Percentiles rank a stretch among this genome's conserved stretches.
Conservation (phyloP, 2,113 vertebrate species). For the Fulica atra region DNA sequence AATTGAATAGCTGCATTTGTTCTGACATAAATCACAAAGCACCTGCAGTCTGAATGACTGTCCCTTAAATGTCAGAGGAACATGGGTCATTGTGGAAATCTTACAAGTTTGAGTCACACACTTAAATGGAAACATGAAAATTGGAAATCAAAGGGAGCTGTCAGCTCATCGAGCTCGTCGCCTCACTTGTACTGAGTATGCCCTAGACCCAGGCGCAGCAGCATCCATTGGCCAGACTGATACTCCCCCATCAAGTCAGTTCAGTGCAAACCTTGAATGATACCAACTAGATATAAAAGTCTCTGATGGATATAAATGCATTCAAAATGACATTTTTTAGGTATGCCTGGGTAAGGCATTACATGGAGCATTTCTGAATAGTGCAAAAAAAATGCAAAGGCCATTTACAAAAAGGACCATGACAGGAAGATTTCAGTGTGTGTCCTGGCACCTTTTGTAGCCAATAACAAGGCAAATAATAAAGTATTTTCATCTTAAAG, state of each 20-base stretch:
- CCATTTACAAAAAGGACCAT: not conserved
- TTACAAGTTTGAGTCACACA: slow-evolving; percentile 1
- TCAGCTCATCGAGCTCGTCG: not conserved
- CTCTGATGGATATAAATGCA: not conserved
- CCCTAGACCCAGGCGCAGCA: not conserved
- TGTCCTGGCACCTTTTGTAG: not conserved
- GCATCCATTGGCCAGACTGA: not conserved
- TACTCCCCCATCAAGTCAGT: not conserved
- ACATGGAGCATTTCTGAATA: not conserved
- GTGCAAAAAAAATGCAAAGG: not conserved
- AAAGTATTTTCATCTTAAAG: not conserved
- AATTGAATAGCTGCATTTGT: slow-evolving; percentile 42
- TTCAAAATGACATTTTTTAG: not conserved
- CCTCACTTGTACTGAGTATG: not conserved
- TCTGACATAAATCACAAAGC: slow-evolving; percentile 33
- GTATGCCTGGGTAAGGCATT: not conserved
- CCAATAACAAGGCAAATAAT: not conserved
- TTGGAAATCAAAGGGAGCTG: not conserved
- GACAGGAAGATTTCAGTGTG: not conserved
- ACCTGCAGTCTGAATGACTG: slow-evolving; percentile 36
- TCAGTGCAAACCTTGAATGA: not conserved
- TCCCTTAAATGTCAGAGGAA: slow-evolving; percentile 36
- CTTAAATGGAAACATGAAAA: not conserved
- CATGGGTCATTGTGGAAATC: slow-evolving; percentile 12
- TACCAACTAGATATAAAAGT: not conserved